These are phyloP conservation scores for Pterois miles DNA, from an alignment of 2,797 vertebrate species.

Conservation along the genomic window DNA sequence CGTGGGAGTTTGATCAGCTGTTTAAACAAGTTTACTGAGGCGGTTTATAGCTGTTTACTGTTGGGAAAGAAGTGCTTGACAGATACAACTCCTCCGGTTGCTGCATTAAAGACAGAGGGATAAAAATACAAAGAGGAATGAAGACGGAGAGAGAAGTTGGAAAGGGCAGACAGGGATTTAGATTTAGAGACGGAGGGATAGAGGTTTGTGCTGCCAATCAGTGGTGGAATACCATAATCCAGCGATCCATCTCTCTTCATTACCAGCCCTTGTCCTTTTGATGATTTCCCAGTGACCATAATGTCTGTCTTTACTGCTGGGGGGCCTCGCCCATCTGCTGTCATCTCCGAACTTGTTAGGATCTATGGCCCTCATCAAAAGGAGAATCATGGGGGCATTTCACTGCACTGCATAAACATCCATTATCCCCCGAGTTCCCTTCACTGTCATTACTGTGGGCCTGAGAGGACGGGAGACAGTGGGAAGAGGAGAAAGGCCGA, in stretches of 20 bases:
- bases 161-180: conserved; percentile 3
- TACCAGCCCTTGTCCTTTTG: conserved; percentile 47
- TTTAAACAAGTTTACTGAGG: conserved; percentile 46
- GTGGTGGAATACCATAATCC: conserved; percentile 12
- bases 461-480: conserved; percentile 34
- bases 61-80: background rate
- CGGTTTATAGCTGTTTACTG: conserved; percentile 8
- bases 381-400: conserved; percentile 28
- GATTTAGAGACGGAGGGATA: conserved; percentile 1
- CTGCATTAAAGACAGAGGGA: background rate
- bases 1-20: conserved; percentile 45
- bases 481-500: background rate
- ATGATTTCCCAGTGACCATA: conserved; percentile 46
- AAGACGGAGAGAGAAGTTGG: background rate
- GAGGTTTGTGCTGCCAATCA: conserved; percentile 39
- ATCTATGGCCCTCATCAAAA: conserved; percentile 39
- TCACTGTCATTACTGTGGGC: conserved; percentile 62
- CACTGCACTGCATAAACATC: conserved; percentile 28
- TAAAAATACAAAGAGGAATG: background rate
- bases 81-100: background rate
- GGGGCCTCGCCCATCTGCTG: conserved; percentile 26
- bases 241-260: conserved; percentile 63
- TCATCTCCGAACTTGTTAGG: conserved; percentile 49
- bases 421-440: background rate
- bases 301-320: conserved; percentile 50